phyloP scores from a whole-genome alignment of 2,888 invertebrate genomes.

The Ischnura elegans region DNA sequence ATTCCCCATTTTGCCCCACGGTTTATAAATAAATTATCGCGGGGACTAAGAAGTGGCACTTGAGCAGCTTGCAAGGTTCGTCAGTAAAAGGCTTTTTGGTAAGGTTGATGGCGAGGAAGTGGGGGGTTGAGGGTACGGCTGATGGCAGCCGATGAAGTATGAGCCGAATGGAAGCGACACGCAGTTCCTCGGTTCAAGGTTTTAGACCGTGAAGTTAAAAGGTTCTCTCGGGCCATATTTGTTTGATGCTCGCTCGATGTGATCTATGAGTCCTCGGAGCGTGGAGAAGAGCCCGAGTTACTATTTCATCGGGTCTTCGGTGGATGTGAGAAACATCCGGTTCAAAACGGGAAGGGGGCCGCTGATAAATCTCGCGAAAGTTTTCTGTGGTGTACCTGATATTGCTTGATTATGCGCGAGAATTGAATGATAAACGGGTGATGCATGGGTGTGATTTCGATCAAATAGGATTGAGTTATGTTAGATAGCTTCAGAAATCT shows the following conservation, averaged over 20 bases:
- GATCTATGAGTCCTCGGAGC: neutral
- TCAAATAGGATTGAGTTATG: too few relatives aligned
- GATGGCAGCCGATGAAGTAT: neutral
- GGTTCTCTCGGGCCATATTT: neutral
- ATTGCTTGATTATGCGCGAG: neutral
- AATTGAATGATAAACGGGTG: neutral
- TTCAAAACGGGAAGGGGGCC: neutral
- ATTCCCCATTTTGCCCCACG: neutral
- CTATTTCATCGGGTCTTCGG: neutral
- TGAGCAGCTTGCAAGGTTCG: neutral
- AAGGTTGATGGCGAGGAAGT: too few relatives aligned
- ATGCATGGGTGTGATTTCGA: too few relatives aligned
- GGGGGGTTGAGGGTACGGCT: too few relatives aligned
- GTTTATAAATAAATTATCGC: conserved; percentile 40
- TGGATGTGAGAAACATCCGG: neutral
- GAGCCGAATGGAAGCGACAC: neutral
- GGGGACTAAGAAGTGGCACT: neutral
- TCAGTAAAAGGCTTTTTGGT: neutral
- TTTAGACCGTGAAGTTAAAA: neutral
- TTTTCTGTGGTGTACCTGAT: neutral
- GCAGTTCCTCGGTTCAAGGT: neutral
- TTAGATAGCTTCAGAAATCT: too few relatives aligned
- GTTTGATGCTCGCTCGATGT: neutral
- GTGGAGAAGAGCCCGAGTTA: neutral
- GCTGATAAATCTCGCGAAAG: neutral